Conservation (phyloP, 2,113 vertebrate genomes). For the Cochlearius cochlearius region DNA sequence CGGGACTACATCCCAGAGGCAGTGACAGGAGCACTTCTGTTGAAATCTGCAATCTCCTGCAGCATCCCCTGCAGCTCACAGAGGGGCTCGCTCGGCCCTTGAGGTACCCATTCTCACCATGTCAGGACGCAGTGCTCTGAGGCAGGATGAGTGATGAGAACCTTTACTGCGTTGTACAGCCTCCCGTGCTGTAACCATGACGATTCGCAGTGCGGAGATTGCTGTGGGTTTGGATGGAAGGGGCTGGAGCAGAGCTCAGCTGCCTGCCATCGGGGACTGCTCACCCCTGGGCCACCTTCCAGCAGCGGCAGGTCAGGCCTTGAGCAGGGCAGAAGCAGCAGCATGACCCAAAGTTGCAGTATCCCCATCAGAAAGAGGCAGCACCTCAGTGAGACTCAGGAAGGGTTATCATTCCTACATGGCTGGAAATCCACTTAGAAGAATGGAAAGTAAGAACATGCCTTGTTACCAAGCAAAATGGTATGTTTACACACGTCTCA, state of each 20-base stretch:
- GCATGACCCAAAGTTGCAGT: neutral
- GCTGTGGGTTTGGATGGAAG: neutral
- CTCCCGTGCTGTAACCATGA: neutral
- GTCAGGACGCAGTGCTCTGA: neutral
- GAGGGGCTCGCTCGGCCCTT: neutral
- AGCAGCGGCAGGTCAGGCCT: neutral
- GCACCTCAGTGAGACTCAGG: neutral
- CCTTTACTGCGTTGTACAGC: neutral
- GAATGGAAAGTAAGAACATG: neutral
- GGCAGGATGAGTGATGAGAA: neutral
- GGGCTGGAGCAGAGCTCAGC: neutral
- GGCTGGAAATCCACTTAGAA: neutral
- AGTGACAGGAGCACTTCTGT: neutral
- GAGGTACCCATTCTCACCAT: neutral
- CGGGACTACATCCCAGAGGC: neutral
- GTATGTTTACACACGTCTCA: neutral
- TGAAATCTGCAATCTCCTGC: neutral
- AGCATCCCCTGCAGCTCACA: neutral
- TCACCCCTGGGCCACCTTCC: neutral
- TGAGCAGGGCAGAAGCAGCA: neutral
- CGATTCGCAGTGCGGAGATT: neutral
- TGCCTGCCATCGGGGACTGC: fast-evolving
- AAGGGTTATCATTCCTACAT: neutral
- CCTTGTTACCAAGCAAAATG: neutral
- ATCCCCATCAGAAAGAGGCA: neutral